Evolutionary conservation across 2,797 vertebrate genomes (phyloP), one percentile per base, ranked within the genome.

Genomic region (Tapera naevia): DNA sequence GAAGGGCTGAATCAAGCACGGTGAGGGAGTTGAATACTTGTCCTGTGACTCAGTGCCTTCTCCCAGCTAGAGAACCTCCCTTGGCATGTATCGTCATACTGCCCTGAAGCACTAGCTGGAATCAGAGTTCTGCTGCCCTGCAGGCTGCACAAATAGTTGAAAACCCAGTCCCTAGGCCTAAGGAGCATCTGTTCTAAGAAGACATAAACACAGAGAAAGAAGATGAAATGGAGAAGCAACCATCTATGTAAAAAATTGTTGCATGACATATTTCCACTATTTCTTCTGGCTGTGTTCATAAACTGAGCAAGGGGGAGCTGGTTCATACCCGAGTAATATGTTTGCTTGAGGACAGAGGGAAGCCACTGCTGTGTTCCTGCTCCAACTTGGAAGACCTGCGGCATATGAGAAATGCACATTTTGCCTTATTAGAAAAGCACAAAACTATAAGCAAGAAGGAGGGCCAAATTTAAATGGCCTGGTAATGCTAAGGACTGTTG

Each of bases 171-270:
- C 84, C 75, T 80, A 56, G 65, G 72, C 85, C 56, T 56, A n/a
- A 84, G 87, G 85, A 75, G 9, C 30, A 62, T 62, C 54, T 73
- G 39, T 83, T 91, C 70, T 76, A 54, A 70, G 51, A 74, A 89
- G n/a, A 33, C 50, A 78, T 48, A 23, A 24, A 48, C 22, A 48
- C 3, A 1, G 62, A 72, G 58, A 86, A 88, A 83, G 80, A 65
- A 91, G 91, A 95, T 90, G 85, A 95, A 94, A 94, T 81, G 72
- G 76, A 75, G 35, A 66, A 70, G 76, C 65, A 72, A 7, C 54
- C 37, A 33, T 11, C 53, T 65, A 39, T 72, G 50, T 86, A 72
- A 89, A 78, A 86, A 32, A 13, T 32, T 23, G 32, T 58, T 79
- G 41, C 10, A 0, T 81, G 88, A 30, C 22, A 3, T 53, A 24